Percentiles rank a stretch among this genome's conserved stretches.
phyloP scores from a whole-genome alignment of 1,140 invertebrate species.

The Spodoptera litura region DNA sequence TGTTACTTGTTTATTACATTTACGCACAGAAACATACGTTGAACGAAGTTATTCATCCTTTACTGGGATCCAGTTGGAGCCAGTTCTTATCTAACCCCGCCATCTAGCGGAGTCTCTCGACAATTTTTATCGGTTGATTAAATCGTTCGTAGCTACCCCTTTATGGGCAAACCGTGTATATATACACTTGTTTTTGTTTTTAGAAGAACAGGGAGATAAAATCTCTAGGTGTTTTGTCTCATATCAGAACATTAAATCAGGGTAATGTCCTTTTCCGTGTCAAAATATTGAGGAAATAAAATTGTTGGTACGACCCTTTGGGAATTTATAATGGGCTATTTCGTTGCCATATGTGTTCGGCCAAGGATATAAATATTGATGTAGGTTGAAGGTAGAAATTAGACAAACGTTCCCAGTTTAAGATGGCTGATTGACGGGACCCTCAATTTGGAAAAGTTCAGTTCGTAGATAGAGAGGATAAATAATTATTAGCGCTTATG shows the following conservation, averaged over 20 bases:
- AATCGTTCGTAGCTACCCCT: conserved; percentile 76
- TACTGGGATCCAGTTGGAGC: conserved; percentile 2
- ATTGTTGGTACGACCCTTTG: background rate
- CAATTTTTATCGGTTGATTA: conserved; percentile 79
- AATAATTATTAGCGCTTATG: too few species aligned
- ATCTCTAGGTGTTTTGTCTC: conserved; percentile 57
- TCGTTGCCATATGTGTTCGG: background rate
- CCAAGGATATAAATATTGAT: too few species aligned
- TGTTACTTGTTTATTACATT: background rate
- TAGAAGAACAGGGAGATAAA: conserved; percentile 57
- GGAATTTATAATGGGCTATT: background rate
- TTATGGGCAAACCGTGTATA: conserved; percentile 64
- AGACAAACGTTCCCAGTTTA: too few species aligned
- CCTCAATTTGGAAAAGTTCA: too few species aligned
- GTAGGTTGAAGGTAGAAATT: too few species aligned
- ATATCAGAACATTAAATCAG: conserved; percentile 59
- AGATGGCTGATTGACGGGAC: too few species aligned
- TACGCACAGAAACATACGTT: conserved; percentile 16
- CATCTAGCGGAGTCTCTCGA: conserved; percentile 65
- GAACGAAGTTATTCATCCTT: conserved; percentile 29
- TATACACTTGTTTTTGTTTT: conserved; percentile 69
- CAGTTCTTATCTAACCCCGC: conserved; percentile 57
- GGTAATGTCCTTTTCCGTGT: conserved; percentile 18
- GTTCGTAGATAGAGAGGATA: too few species aligned
- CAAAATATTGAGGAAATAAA: conserved; percentile 35